These are phyloP conservation scores for Pantala flavescens DNA, from an alignment of 1,140 invertebrate genomes.

Conservation along the genomic window DNA sequence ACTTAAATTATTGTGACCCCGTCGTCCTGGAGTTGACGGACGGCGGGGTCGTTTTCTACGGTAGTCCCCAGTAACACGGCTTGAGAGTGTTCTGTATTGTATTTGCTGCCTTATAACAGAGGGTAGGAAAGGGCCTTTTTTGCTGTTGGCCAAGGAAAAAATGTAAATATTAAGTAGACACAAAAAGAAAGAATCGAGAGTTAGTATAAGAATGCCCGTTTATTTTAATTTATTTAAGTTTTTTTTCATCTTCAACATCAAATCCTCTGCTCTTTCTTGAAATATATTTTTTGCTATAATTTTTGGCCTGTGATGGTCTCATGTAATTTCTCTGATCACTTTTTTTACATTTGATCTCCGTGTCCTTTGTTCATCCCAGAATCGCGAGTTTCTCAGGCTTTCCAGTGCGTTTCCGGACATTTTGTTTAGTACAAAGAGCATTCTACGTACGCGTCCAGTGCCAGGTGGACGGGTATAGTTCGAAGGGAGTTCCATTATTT, in stretches of 20 bases:
- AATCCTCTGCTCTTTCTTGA: constrained; percentile 15
- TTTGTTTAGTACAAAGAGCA: too few relatives aligned
- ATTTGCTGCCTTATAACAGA: constrained; percentile 22
- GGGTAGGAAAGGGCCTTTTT: constrained; percentile 20
- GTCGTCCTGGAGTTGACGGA: neutral
- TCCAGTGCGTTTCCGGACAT: too few relatives aligned
- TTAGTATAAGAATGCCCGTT: constrained; percentile 5
- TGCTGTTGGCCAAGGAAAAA: constrained; percentile 22
- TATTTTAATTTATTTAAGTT: constrained; percentile 14
- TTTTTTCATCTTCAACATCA: constrained; percentile 11
- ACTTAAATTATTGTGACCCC: neutral
- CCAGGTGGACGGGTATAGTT: neutral
- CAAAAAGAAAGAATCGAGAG: constrained; percentile 11
- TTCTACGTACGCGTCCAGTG: neutral
- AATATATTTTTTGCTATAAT: constrained; percentile 13
- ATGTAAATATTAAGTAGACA: constrained; percentile 15
- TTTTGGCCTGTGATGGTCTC: constrained; percentile 12
- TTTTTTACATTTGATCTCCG: constrained; percentile 1
- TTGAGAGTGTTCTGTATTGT: constrained; percentile 18
- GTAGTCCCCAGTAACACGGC: constrained; percentile 17
- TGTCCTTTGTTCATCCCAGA: neutral
- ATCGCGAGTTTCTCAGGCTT: neutral
- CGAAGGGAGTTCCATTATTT: neutral
- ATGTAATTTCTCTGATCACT: constrained; percentile 11
- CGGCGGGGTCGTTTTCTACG: constrained; percentile 5